Evolutionary conservation across 2,113 vertebrate species (phyloP).

Genomic region (Eptesicus fuscus): DNA sequence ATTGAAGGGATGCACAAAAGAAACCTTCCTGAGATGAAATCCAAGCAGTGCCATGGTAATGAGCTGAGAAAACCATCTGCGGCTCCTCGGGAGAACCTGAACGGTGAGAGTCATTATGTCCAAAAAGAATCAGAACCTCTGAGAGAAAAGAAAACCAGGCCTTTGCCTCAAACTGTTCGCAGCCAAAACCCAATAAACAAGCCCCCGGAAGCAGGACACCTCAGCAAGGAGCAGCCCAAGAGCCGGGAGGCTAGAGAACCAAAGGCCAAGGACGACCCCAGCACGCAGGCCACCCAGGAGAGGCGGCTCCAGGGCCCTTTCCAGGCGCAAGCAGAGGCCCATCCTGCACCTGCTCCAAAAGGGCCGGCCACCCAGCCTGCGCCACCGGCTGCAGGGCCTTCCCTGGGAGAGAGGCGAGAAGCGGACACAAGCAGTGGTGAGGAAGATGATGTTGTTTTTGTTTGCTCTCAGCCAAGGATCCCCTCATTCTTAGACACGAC

Average conservation of each 20-base stretch:
- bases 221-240: conserved; percentile 5
- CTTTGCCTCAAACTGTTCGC: neutral
- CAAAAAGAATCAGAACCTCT: neutral
- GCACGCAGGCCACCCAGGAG: neutral
- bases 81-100: neutral
- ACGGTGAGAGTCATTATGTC: neutral
- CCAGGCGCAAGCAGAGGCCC: rapidly evolving
- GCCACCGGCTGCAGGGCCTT: rapidly evolving
- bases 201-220: neutral
- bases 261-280: neutral
- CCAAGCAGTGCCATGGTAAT: neutral
- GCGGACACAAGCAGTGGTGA: conserved; percentile 7
- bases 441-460: conserved; percentile 71
- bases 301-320: rapidly evolving
- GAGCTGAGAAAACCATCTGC: neutral
- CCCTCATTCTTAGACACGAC: conserved; percentile 68
- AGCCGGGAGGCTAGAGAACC: neutral
- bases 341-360: rapidly evolving
- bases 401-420: neutral
- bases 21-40: neutral
- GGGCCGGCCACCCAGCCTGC: neutral
- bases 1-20: neutral
- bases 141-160: neutral
- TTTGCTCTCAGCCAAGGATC: conserved; percentile 57
- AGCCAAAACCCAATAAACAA: neutral